Conservation (phyloP, 2,888 invertebrate species). For the Cryptosula pallasiana region DNA sequence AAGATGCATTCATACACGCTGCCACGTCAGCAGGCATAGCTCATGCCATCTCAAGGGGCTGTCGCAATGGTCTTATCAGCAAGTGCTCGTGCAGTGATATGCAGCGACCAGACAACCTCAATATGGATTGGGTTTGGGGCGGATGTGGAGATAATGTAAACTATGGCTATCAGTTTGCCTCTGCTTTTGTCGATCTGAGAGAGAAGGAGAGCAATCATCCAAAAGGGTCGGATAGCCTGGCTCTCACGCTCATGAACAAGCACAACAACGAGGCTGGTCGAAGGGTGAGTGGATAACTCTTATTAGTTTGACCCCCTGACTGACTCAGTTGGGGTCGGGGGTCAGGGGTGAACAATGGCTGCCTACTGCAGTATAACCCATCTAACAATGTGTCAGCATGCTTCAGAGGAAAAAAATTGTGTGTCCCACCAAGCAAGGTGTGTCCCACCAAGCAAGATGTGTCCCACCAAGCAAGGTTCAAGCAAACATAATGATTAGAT, state of each 20-base stretch:
- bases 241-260: conserved; percentile 86
- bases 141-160: conserved; percentile 96
- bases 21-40: conserved; percentile 66
- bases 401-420: background rate
- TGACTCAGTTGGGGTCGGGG: background rate
- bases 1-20: conserved; percentile 60
- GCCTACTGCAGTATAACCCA: too few species aligned
- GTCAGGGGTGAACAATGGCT: background rate
- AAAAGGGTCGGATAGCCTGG: conserved; percentile 72
- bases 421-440: too few species aligned
- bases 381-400: background rate
- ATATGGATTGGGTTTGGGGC: conserved; percentile 93
- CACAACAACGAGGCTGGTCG: conserved; percentile 98
- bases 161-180: conserved; percentile 77
- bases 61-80: conserved; percentile 80
- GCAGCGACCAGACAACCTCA: conserved; percentile 73
- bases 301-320: background rate
- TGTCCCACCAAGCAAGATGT: too few species aligned
- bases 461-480: too few species aligned
- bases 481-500: too few species aligned
- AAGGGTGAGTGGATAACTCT: conserved; percentile 72
- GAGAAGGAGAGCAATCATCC: conserved; percentile 73
- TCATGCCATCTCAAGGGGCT: conserved; percentile 79
- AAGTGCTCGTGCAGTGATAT: conserved; percentile 86
- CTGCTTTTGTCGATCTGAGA: conserved; percentile 86